A percentile compares a stretch with the other conserved stretches of the same genome.
phyloP scores from a whole-genome alignment of 2,113 vertebrate species.

The Gymnogyps californianus region DNA sequence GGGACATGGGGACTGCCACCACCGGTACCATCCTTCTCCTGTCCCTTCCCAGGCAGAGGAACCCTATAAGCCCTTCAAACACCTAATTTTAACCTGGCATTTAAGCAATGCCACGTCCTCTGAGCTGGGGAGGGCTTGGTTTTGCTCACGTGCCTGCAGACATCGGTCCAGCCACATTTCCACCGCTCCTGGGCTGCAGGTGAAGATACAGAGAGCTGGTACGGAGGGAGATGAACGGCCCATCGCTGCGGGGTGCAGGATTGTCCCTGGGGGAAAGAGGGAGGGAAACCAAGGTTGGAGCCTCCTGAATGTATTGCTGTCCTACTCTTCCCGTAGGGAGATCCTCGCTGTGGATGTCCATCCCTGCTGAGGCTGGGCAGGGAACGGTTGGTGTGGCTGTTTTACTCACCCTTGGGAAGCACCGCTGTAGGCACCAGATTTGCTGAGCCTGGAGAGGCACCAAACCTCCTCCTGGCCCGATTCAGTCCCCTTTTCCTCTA shows the following conservation, averaged over 20 bases:
- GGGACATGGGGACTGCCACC: background rate
- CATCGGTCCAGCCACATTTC: rapidly evolving
- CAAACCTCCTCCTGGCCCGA: background rate
- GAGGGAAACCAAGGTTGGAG: background rate
- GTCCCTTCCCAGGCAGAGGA: background rate
- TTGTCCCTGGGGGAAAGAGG: background rate
- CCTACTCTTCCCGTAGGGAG: background rate
- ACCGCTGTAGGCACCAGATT: background rate
- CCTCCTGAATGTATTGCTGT: background rate
- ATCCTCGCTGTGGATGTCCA: background rate
- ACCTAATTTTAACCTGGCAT: background rate
- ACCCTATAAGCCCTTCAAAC: background rate
- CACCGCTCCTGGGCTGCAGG: background rate
- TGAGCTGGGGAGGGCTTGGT: background rate
- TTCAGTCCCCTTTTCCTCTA: background rate
- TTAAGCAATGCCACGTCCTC: background rate
- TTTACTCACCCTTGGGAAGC: background rate
- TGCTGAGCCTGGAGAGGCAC: background rate
- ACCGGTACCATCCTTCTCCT: background rate
- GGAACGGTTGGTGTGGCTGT: background rate
- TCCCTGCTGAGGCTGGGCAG: background rate
- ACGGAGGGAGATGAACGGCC: background rate
- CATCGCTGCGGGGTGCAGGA: background rate
- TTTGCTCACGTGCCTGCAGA: background rate
- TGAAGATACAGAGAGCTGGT: background rate